Evolutionary conservation across 2,888 invertebrate species (phyloP), one percentile per base, ranked within the genome.

Genomic region (Diachrysia chrysitis): DNA sequence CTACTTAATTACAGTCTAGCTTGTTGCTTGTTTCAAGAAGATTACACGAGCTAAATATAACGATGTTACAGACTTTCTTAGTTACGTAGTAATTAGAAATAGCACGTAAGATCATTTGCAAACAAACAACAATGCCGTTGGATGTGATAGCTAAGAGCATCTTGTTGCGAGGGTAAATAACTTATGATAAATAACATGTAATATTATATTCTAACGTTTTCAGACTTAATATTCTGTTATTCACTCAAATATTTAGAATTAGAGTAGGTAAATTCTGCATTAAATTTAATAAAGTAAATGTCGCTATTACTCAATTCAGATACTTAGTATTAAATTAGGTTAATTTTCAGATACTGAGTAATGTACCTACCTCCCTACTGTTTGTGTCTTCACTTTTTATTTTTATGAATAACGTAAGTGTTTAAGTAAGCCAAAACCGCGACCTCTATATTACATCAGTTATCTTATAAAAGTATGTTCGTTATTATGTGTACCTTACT

Each of bases 1-100:
- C 23, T 12, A 12, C 16, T 14, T 12, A n/a, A 63, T 35, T 14
- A 25, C 46, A 61, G n/a, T 73, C 29, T 54, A 19, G 12, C 46
- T 48, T 19, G 19, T 59, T 46, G n/a, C n/a, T n/a, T 14, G 29
- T 48, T 60, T 60, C 37, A 35, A 46, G 4, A 29, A 14, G 4
- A 29, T 25, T 23, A 25, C 25, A 51, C 6, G 12, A 21, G 21
- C 21, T 51, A 19, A 51, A 19, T 21, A 42, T 42, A 42, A 42
- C 42, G 42, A n/a, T 42, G 42, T n/a, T n/a, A n/a, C 37, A n/a
- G n/a, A 42, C 42, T 42, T 42, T 42, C 42, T 42, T 42, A 42
- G 42, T 42, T n/a, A 42, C 6, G n/a, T 42, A n/a, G n/a, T 42
- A 42, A 42, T 42, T 42, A 42, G 42, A 42, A 42, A n/a, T 42